These are phyloP conservation scores for Spizaetus ornatus DNA, from an alignment of 2,113 vertebrate species.

Conservation along the genomic window DNA sequence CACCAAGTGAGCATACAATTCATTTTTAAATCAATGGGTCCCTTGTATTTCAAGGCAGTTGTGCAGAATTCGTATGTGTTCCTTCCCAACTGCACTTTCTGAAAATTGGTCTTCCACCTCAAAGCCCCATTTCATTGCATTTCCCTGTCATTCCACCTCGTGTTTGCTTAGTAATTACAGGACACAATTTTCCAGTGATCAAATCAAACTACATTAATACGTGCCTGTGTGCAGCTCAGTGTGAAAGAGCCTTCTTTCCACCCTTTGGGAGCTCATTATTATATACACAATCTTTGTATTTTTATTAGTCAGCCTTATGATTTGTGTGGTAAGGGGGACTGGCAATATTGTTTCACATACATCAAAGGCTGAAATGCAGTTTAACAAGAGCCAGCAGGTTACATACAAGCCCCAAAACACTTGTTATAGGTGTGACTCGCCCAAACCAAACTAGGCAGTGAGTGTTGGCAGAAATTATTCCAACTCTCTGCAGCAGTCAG, in stretches of 20 bases:
- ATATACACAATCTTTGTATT: constrained; percentile 29
- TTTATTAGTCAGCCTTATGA: constrained; percentile 58
- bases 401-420: constrained; percentile 45
- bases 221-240: constrained; percentile 8
- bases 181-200: constrained; percentile 57
- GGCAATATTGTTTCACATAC: constrained; percentile 51
- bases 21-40: neutral
- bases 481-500: neutral
- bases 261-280: constrained; percentile 64
- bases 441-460: constrained; percentile 21
- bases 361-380: constrained; percentile 50
- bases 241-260: constrained; percentile 32
- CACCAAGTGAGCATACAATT: neutral
- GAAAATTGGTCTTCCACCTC: constrained; percentile 42
- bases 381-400: constrained; percentile 63
- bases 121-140: constrained; percentile 39
- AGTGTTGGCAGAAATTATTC: constrained; percentile 42
- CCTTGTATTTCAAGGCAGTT: neutral
- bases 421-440: constrained; percentile 54
- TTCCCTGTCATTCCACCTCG: constrained; percentile 20
- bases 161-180: constrained; percentile 60
- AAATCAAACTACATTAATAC: constrained; percentile 50
- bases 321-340: constrained; percentile 47
- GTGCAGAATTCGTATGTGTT: neutral
- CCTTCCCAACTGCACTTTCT: neutral